Base-by-base conservation (phyloP, 2,797 vertebrate species). In the Nothura maculosa region DNA sequence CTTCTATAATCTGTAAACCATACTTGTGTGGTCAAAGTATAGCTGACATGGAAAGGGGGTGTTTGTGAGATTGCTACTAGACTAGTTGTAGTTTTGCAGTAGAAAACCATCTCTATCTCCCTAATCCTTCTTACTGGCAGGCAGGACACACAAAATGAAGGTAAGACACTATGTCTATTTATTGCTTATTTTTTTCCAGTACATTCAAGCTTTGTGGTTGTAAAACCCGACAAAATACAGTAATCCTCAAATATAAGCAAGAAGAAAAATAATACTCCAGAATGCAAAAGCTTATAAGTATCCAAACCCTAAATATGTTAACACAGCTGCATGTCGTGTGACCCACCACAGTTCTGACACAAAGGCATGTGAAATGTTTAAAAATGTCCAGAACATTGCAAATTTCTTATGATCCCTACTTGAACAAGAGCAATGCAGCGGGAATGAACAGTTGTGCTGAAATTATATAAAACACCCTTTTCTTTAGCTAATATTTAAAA, bases 121-220 rank as follows among this genome's bases (percentile, higher is more conserved):
- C 34, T 95, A 95, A 95, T 89, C 86, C 95, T 92, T 74, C 66
- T 88, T 88, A 48, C 86, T 96, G 95, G 78, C 91, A 87, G 86
- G 47, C 45, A 55, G 28, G 67, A 21, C 77, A 75, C n/a, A 78
- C 94, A 90, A 79, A 89, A 79, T 4, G 34, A 79, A 93, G 52
- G 79, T 95, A 52, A 90, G 58, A 87, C 78, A 92, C 50, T 87
- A 47, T 62, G 90, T 70, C 85, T 88, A 76, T 90, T 89, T 93
- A 86, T 75, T 92, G 50, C 90, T 90, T 92, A 34, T 10, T 87
- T 92, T 86, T 66, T 24, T 27, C 18, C 43, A 68, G 74, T 92
- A 86, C 90, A 90, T 94, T 88, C 61, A 87, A 85, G 87, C 87
- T 52, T 74, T 95, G 93, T 85, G 91, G 93, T 94, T 90, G 89